A percentile compares a stretch with the other conserved stretches of the same genome.
These are phyloP conservation scores for Elephantulus edwardii DNA, from an alignment of 2,113 vertebrate species.

Conservation along the genomic window DNA sequence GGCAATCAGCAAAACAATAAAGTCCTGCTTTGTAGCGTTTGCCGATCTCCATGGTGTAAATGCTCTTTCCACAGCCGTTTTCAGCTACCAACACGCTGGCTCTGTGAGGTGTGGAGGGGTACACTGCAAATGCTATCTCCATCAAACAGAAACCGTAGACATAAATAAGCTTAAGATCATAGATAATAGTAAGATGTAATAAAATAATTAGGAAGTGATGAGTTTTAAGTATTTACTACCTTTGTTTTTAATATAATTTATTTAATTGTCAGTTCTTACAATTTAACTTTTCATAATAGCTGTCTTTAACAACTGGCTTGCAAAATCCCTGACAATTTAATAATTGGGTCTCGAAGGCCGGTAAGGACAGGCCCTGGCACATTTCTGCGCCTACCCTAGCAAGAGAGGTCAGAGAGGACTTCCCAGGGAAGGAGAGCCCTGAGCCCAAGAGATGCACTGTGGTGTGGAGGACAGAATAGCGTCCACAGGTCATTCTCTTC, in stretches of 20 bases:
- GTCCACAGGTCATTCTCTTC: neutral
- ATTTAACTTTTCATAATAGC: conserved; percentile 73
- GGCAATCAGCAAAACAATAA: neutral
- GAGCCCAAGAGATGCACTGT: neutral
- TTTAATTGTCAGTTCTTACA: conserved; percentile 70
- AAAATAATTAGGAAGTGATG: conserved; percentile 76
- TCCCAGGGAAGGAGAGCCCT: neutral
- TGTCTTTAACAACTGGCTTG: conserved; percentile 69
- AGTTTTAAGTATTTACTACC: conserved; percentile 63
- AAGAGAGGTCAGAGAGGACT: conserved; percentile 38
- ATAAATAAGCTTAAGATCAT: neutral
- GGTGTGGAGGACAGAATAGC: rapidly evolving
- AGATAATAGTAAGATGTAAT: conserved; percentile 69
- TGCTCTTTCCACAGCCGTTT: rapidly evolving
- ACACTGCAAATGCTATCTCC: rapidly evolving
- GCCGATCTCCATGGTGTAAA: neutral
- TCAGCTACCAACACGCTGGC: rapidly evolving
- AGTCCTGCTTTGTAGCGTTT: neutral
- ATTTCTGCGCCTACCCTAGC: conserved; percentile 32
- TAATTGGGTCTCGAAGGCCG: conserved; percentile 37
- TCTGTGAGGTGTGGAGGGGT: neutral
- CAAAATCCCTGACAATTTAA: conserved; percentile 70
- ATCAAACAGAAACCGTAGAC: neutral
- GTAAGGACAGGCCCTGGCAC: conserved; percentile 56
- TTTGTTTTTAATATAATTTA: conserved; percentile 75